Evolutionary conservation across 2,888 invertebrate species (phyloP).

Genomic region (Tortricodes alternella): DNA sequence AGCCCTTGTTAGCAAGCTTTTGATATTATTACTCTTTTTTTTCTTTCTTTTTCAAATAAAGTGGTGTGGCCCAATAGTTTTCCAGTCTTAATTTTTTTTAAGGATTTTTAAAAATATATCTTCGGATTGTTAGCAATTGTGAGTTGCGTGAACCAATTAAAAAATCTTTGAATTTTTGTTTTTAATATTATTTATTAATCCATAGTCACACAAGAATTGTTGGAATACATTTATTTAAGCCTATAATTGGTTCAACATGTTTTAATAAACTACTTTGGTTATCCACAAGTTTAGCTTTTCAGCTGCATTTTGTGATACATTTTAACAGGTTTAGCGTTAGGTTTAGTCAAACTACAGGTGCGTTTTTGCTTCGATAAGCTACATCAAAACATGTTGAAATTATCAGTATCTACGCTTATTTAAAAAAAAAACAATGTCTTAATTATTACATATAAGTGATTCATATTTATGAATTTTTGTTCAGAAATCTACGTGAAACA

Average conservation of each 20-base stretch:
- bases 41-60: too few species aligned
- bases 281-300: conserved; percentile 30
- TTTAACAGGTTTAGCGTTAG: conserved; percentile 31
- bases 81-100: too few species aligned
- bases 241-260: conserved; percentile 60
- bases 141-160: conserved; percentile 40
- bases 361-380: conserved; percentile 44
- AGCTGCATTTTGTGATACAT: conserved; percentile 30
- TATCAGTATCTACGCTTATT: conserved; percentile 48
- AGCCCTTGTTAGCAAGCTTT: too few species aligned
- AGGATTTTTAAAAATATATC: too few species aligned
- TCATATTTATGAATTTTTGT: conserved; percentile 26
- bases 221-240: conserved; percentile 57
- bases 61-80: background rate
- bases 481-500: conserved; percentile 27
- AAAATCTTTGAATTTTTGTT: conserved; percentile 51
- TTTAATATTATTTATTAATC: conserved; percentile 54
- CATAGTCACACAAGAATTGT: conserved; percentile 67
- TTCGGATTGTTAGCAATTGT: background rate
- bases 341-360: conserved; percentile 37
- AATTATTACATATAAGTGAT: conserved; percentile 28
- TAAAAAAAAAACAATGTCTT: conserved; percentile 41
- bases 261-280: conserved; percentile 46
- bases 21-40: too few species aligned
- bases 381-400: conserved; percentile 64